A percentile compares a stretch with the other conserved stretches of the same genome.
These are phyloP conservation scores for Oncorhynchus tshawytscha DNA, from an alignment of 2,113 vertebrate species.

Conservation along the genomic window DNA sequence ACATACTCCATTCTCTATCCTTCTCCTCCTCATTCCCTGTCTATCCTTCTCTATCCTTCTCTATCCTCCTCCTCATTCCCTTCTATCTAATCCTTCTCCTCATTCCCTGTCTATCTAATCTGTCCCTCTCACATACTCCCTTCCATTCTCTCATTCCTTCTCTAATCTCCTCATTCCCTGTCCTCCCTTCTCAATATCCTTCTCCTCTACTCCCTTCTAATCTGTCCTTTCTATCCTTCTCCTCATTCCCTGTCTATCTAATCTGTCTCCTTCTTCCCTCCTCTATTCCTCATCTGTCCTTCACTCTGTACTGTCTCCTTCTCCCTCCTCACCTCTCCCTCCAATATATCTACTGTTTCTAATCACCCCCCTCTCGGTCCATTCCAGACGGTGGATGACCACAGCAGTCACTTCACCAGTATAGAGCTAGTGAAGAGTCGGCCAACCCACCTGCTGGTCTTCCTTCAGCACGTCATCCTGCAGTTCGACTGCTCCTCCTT, in stretches of 20 bases:
- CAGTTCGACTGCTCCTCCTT: slow-evolving; percentile 86
- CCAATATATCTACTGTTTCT: not conserved
- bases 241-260: not conserved
- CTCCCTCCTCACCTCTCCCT: not conserved
- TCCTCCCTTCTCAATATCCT: no score
- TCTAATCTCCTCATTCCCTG: no score
- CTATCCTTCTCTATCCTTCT: no score
- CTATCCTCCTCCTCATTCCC: no score
- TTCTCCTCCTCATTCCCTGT: no score
- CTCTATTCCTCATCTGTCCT: not conserved
- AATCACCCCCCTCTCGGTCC: not conserved
- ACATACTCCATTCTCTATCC: no score
- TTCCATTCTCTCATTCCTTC: no score
- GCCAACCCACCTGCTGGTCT: slow-evolving; percentile 84
- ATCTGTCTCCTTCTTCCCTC: not conserved
- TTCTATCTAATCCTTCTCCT: no score
- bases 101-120: no score
- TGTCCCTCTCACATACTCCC: no score
- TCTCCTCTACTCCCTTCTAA: not conserved
- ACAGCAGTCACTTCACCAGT: slow-evolving; percentile 75
- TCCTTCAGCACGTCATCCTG: slow-evolving; percentile 85
- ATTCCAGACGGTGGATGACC: slow-evolving; percentile 73
- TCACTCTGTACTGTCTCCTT: not conserved
- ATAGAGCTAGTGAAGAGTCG: slow-evolving; percentile 77
- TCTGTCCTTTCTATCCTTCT: not conserved